Conservation (phyloP, 1,140 invertebrate genomes). For the Monomorium pharaonis region DNA sequence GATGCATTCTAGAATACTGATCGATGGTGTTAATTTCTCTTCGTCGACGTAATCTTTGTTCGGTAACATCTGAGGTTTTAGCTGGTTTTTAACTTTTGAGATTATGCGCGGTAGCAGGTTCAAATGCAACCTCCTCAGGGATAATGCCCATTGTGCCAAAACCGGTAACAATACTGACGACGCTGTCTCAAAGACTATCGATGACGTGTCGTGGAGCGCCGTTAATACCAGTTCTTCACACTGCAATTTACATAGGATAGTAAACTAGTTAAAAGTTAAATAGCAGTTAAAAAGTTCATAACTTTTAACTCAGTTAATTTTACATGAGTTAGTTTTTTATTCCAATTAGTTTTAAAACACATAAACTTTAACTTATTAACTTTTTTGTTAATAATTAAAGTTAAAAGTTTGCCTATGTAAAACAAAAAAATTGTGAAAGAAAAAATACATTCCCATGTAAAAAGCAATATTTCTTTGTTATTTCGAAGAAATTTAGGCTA, state of each 20-base stretch:
- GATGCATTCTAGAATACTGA: constrained; percentile 84
- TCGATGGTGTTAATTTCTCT: constrained; percentile 75
- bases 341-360: too few relatives aligned
- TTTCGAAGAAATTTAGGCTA: too few relatives aligned
- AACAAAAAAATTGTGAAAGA: too few relatives aligned
- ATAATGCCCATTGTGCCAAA: constrained; percentile 88
- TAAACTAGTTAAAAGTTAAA: background rate
- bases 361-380: too few relatives aligned
- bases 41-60: constrained; percentile 78
- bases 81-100: constrained; percentile 77
- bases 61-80: constrained; percentile 76
- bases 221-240: constrained; percentile 87
- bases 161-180: constrained; percentile 85
- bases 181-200: constrained; percentile 85
- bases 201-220: constrained; percentile 85
- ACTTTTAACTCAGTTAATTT: too few relatives aligned
- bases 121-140: constrained; percentile 85
- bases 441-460: too few relatives aligned
- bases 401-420: too few relatives aligned
- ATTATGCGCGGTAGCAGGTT: constrained; percentile 81
- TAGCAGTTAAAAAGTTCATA: background rate
- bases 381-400: too few relatives aligned
- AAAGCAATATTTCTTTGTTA: too few relatives aligned
- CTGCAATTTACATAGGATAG: constrained; percentile 75
- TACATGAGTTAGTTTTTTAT: too few relatives aligned